Conservation (phyloP, 2,888 invertebrate species). For the Heliconius charithonia region DNA sequence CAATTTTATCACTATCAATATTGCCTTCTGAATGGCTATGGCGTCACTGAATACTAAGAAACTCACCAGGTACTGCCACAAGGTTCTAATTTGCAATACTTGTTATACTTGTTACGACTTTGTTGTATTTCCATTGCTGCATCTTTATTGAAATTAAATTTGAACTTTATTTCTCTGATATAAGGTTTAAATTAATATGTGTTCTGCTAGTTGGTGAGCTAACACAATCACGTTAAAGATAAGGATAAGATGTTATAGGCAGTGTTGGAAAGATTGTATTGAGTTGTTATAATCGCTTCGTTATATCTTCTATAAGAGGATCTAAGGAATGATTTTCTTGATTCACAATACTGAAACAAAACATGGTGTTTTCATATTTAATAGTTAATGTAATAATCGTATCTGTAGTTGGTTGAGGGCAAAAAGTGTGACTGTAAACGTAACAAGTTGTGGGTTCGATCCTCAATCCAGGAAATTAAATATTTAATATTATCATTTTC, state of each 20-base stretch:
- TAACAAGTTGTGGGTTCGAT: too few relatives aligned
- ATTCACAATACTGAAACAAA: background rate
- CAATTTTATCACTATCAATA: slow-evolving; percentile 67
- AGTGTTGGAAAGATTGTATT: slow-evolving; percentile 71
- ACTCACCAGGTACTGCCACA: slow-evolving; percentile 58
- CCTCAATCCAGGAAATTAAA: too few relatives aligned
- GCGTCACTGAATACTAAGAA: slow-evolving; percentile 69
- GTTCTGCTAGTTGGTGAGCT: slow-evolving; percentile 55
- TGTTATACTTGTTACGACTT: slow-evolving; percentile 58
- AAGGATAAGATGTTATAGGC: slow-evolving; percentile 50
- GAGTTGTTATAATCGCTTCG: slow-evolving; percentile 60
- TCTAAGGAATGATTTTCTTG: background rate
- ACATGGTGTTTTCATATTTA: background rate
- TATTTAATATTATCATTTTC: too few relatives aligned
- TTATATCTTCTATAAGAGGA: background rate
- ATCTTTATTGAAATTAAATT: slow-evolving; percentile 34
- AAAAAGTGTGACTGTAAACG: too few relatives aligned
- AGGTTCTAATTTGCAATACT: slow-evolving; percentile 64
- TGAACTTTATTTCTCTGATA: background rate
- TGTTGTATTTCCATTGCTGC: slow-evolving; percentile 50
- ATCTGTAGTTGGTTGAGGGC: too few relatives aligned
- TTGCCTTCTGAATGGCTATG: slow-evolving; percentile 63
- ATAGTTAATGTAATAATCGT: too few relatives aligned
- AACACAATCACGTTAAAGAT: slow-evolving; percentile 67
- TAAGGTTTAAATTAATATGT: slow-evolving; percentile 45